Evolutionary conservation across 2,113 vertebrate species (phyloP), one percentile per base, ranked within the genome.

Genomic region (Phoenicopterus ruber): DNA sequence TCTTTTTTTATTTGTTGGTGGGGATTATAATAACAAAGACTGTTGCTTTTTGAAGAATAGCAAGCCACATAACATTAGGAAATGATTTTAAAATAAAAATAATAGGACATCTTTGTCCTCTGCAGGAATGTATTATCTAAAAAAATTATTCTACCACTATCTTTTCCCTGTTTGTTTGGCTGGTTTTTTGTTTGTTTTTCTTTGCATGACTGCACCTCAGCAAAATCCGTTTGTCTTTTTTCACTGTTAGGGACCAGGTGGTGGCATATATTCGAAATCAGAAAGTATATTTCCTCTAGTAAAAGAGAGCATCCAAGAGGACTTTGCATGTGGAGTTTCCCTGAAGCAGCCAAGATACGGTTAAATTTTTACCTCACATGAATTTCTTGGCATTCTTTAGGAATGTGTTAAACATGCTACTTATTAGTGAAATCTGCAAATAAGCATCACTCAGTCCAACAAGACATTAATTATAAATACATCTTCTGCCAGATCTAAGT

Each of bases 381-480:
- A 95, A 88, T 93, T 80, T 82, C 31, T 85, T 92, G 42, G 57
- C 47, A 54, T 74, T 85, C 34, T 72, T 82, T 62, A 79, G 32
- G 44, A 88, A 67, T 50, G 13, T 55, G 22, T 85, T 80, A 84
- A 82, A 88, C 20, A 46, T 55, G 19, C 5, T 76, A 21, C 88
- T 93, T 92, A 86, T 86, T 86, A 82, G 32, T 44, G 50, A 72
- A 91, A 79, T 78, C 47, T 34, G 46, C 36, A 94, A 82, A 88
- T 67, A 82, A 87, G 38, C 49, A 83, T 81, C 92, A 83, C 44
- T 63, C 55, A 55, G 62, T 80, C 47, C 69, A 96, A 65, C 17
- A 77, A 78, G 76, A 74, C 47, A 93, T 96, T 94, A 96, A 95
- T 96, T 94, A 93, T 62, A 91, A 96, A 95, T 86, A 90, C 5